A percentile compares a stretch with the other conserved stretches of the same genome.
Conservation (phyloP, 2,888 invertebrate species). For the Clepsis dumicolana region DNA sequence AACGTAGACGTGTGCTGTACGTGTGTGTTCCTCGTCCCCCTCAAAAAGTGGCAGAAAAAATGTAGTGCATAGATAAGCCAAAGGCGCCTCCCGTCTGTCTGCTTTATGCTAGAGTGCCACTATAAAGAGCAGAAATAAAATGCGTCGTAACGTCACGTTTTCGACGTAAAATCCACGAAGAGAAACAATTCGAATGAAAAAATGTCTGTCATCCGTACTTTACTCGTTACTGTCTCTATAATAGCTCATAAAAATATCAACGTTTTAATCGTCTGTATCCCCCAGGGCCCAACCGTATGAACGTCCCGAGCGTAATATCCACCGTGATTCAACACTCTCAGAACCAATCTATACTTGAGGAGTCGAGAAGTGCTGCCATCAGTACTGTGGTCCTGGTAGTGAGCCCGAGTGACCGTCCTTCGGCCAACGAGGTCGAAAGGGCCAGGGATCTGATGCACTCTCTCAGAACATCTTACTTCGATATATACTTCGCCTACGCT, state of each 20-base stretch:
- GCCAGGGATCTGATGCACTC: conserved; percentile 74
- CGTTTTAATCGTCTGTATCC: background rate
- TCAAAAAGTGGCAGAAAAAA: no score
- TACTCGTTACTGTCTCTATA: no score
- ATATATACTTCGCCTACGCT: conserved; percentile 84
- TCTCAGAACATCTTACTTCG: conserved; percentile 79
- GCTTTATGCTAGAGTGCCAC: no score
- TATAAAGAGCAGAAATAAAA: no score
- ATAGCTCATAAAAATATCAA: background rate
- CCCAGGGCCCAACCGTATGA: conserved; percentile 84
- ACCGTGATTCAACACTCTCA: conserved; percentile 77
- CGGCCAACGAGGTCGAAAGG: conserved; percentile 71
- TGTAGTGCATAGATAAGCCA: no score
- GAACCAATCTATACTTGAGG: conserved; percentile 73
- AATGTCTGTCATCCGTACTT: no score
- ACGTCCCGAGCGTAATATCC: conserved; percentile 80
- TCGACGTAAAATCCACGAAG: no score
- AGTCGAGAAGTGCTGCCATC: conserved; percentile 67
- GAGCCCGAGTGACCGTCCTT: conserved; percentile 79
- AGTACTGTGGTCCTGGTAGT: conserved; percentile 84
- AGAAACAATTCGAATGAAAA: no score
- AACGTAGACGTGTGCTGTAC: no score
- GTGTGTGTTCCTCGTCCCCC: no score
- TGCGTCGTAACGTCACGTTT: no score
- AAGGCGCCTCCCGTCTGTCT: no score